phyloP scores from a whole-genome alignment of 2,113 vertebrate genomes.

The Andinoacara biseriatus region DNA sequence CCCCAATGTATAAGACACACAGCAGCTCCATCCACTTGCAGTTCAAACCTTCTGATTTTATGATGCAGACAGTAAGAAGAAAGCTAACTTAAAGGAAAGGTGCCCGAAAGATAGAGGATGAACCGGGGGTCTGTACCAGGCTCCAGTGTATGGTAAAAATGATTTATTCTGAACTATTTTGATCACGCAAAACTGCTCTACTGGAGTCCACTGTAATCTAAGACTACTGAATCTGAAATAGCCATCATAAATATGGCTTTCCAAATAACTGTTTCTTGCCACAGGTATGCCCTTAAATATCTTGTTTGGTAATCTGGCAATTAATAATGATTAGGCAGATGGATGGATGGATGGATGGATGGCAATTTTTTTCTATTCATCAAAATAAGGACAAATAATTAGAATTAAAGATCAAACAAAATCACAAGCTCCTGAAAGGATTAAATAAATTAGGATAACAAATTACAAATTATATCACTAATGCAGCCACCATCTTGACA shows the following conservation, averaged over 20 bases:
- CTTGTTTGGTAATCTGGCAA: not conserved
- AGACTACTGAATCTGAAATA: not conserved
- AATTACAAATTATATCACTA: not conserved
- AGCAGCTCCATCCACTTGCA: not conserved
- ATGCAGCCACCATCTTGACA: not conserved
- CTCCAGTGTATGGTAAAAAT: not conserved
- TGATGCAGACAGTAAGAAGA: not conserved
- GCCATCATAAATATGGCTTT: not conserved
- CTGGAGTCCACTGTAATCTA: not conserved
- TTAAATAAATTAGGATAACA: not conserved
- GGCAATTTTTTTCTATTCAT: not conserved
- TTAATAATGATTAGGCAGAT: not conserved
- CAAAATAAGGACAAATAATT: not conserved
- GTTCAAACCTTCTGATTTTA: not conserved
- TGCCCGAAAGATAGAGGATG: not conserved
- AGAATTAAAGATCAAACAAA: too few species aligned
- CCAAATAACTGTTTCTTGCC: not conserved
- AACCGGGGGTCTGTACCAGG: not conserved
- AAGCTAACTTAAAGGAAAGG: not conserved
- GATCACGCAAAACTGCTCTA: not conserved
- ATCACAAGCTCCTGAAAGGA: too few species aligned
- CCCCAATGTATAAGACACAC: too few species aligned
- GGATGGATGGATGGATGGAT: not conserved
- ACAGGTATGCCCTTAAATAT: not conserved
- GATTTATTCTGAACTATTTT: not conserved